Conservation (phyloP, 2,888 invertebrate genomes). For the Euzetes globulus region DNA sequence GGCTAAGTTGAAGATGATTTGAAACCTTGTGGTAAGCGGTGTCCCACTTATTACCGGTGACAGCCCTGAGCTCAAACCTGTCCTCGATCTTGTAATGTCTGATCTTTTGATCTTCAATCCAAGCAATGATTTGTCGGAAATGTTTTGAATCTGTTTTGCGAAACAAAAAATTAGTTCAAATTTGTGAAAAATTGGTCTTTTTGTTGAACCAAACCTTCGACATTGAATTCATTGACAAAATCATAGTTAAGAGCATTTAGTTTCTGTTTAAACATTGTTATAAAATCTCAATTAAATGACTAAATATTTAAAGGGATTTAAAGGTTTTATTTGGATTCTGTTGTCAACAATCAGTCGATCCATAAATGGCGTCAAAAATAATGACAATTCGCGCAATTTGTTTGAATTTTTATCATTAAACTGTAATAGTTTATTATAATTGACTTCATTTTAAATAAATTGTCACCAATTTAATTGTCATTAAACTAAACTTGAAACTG, state of each 20-base stretch:
- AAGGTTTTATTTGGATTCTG: not conserved
- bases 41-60: slow-evolving; percentile 61
- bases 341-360: not conserved
- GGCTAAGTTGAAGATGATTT: slow-evolving; percentile 38
- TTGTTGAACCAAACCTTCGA: slow-evolving; percentile 56
- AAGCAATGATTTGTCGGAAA: slow-evolving; percentile 69
- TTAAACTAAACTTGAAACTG: too few relatives aligned
- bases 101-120: slow-evolving; percentile 91
- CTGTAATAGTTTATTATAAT: too few relatives aligned
- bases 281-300: not conserved
- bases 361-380: too few relatives aligned
- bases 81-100: slow-evolving; percentile 77
- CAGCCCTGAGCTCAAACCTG: slow-evolving; percentile 62
- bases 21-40: slow-evolving; percentile 54
- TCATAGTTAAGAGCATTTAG: slow-evolving; percentile 69
- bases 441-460: too few relatives aligned
- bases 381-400: too few relatives aligned
- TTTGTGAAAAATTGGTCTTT: not conserved
- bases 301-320: too few relatives aligned
- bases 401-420: too few relatives aligned
- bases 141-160: slow-evolving; percentile 62
- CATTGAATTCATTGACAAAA: slow-evolving; percentile 61
- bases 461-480: too few relatives aligned
- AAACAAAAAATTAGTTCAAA: not conserved
- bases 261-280: slow-evolving; percentile 64